Conservation (phyloP, 1,140 invertebrate genomes). For the Caenorhabditis tropicalis region DNA sequence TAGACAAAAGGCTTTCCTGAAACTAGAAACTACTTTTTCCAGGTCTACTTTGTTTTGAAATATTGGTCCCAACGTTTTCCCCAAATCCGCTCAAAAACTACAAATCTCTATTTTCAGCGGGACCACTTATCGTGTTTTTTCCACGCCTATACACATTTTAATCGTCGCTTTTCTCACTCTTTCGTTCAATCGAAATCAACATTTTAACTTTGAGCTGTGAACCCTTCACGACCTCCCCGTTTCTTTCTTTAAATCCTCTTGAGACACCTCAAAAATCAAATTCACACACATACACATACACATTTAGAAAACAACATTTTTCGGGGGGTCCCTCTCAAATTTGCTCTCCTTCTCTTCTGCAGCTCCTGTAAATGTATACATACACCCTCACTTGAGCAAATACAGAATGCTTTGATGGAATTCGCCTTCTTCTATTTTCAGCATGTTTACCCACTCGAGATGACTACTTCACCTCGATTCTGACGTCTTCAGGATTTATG, state of each 20-base stretch:
- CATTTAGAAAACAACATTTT: neutral
- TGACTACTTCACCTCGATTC: neutral
- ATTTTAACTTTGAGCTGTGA: slow-evolving; percentile 43
- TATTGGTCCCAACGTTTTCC: no score
- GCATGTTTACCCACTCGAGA: neutral
- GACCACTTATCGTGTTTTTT: no score
- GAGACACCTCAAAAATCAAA: slow-evolving; percentile 24
- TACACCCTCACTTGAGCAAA: slow-evolving; percentile 46
- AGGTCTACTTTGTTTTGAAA: no score
- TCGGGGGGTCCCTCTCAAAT: neutral
- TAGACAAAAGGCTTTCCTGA: no score
- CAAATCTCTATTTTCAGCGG: no score
- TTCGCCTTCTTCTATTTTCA: neutral
- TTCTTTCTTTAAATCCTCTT: slow-evolving; percentile 13
- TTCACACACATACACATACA: neutral
- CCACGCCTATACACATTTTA: no score
- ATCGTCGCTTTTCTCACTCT: no score
- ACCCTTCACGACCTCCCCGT: neutral
- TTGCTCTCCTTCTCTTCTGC: neutral
- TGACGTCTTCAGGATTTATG: slow-evolving; percentile 28
- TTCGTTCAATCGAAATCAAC: no score
- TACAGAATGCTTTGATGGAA: neutral
- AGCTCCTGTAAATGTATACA: neutral
- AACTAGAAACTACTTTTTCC: no score
- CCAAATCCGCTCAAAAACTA: no score